Evolutionary conservation across 2,113 vertebrate genomes (phyloP), one percentile per base, ranked within the genome.

Genomic region (Clarias gariepinus): DNA sequence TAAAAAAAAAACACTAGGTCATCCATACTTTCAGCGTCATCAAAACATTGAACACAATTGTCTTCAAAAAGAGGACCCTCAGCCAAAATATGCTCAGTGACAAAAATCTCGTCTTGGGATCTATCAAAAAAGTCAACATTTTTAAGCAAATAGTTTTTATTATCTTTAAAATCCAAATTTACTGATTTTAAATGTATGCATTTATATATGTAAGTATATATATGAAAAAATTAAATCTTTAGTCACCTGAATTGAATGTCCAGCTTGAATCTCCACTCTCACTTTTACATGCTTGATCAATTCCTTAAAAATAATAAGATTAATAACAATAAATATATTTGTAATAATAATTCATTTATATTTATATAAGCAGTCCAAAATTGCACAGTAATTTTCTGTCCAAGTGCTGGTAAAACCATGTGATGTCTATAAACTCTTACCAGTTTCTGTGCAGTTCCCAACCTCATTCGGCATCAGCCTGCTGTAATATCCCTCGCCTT

Each of bases 1-100:
- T n/a, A n/a, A n/a, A n/a, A 1, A n/a, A 1, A n/a, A 92, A 82
- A 92, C 91, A 91, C 41, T 91, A 94, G 88, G 90, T 92, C 33
- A 93, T 90, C 92, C 93, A 94, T 33, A 93, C 89, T 3, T 92
- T 89, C 41, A 94, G 21, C 0, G 94, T 98, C 91, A 98, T 90
- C 89, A 98, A 91, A 5, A 96, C 88, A 28, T 97, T 98, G 90
- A 97, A 91, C 69, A 93, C 93, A 0, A 98, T 63, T 30, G 93
- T 96, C 90, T 98, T 98, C 69, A 94, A 61, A 85, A 98, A 94
- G 85, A 98, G 89, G 21, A 98, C 58, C 52, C 97, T 93, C 68
- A 98, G 92, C 13, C 93, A 94, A 66, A 96, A 64, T 30, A 97
- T 89, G 0, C 92, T 91, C 85, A 96, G 1, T 2, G 95, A 91